Conservation (phyloP, 1,140 invertebrate species). For the Megalopta genalis region DNA sequence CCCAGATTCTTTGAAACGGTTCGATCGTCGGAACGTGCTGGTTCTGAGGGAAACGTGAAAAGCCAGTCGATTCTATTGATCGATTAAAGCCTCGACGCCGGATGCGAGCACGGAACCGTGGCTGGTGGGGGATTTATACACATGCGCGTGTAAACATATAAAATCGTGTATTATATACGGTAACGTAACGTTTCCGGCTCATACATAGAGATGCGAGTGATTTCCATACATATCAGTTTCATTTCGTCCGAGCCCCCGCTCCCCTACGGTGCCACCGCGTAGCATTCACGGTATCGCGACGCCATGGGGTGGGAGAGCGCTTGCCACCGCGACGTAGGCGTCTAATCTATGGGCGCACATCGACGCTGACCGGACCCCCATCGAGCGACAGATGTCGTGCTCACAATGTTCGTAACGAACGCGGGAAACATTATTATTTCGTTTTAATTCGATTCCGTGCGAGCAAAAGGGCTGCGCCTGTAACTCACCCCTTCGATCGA, state of each 20-base stretch:
- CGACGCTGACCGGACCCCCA: slow-evolving; percentile 18
- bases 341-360: slow-evolving; percentile 25
- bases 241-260: slow-evolving; percentile 52
- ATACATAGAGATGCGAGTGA: slow-evolving; percentile 67
- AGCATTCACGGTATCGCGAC: slow-evolving; percentile 1
- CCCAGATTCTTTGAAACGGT: neutral
- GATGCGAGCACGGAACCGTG: neutral
- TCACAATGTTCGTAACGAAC: slow-evolving; percentile 43
- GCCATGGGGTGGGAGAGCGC: neutral
- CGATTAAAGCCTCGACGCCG: slow-evolving; percentile 22
- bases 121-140: neutral
- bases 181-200: slow-evolving; percentile 56
- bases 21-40: neutral
- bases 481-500: neutral
- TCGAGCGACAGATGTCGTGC: slow-evolving; percentile 51
- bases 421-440: slow-evolving; percentile 49
- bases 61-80: slow-evolving; percentile 29
- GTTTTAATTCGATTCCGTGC: slow-evolving; percentile 57
- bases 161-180: slow-evolving; percentile 42
- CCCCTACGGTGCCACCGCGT: slow-evolving; percentile 18
- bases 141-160: slow-evolving; percentile 39
- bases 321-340: slow-evolving; percentile 26
- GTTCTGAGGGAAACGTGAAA: neutral
- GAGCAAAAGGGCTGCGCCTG: neutral
- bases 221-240: slow-evolving; percentile 72